phyloP scores from a whole-genome alignment of 2,888 invertebrate species.

The Cheilosia grossa region DNA sequence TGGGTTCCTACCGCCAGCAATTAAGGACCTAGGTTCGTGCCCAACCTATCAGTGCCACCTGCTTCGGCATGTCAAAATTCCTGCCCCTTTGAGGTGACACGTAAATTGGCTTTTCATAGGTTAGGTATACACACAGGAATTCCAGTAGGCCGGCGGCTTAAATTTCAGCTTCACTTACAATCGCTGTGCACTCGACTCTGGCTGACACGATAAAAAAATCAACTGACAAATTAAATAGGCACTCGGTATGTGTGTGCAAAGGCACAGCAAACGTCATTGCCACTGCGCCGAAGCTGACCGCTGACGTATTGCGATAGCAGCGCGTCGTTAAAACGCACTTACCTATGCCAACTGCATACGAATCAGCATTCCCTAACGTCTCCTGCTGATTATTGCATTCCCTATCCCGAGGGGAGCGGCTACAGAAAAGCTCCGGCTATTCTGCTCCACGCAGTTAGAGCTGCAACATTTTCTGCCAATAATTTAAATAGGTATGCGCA shows the following conservation, averaged over 20 bases:
- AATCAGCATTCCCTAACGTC: conserved; percentile 33
- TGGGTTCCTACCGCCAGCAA: conserved; percentile 2
- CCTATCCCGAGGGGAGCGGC: conserved; percentile 39
- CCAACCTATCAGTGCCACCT: conserved; percentile 27
- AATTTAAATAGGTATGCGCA: neutral
- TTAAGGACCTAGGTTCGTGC: conserved; percentile 3
- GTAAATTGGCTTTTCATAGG: conserved; percentile 44
- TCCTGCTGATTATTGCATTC: conserved; percentile 56
- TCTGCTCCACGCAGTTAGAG: no score
- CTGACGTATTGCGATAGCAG: conserved; percentile 47
- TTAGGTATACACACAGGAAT: conserved; percentile 16
- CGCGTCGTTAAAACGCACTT: conserved; percentile 28
- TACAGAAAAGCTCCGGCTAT: conserved; percentile 12
- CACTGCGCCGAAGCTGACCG: conserved; percentile 27
- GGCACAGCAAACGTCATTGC: conserved; percentile 46
- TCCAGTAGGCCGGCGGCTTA: conserved; percentile 39
- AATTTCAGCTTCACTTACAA: conserved; percentile 27
- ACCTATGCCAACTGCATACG: conserved; percentile 9
- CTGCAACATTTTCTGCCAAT: neutral
- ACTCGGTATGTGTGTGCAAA: conserved; percentile 11
- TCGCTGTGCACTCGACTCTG: conserved; percentile 31
- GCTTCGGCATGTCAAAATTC: conserved; percentile 62
- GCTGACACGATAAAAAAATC: conserved; percentile 3
- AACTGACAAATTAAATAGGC: conserved; percentile 49
- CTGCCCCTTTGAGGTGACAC: conserved; percentile 52